Conservation (phyloP, 1,140 invertebrate species). For the Drosophila ironensis region DNA sequence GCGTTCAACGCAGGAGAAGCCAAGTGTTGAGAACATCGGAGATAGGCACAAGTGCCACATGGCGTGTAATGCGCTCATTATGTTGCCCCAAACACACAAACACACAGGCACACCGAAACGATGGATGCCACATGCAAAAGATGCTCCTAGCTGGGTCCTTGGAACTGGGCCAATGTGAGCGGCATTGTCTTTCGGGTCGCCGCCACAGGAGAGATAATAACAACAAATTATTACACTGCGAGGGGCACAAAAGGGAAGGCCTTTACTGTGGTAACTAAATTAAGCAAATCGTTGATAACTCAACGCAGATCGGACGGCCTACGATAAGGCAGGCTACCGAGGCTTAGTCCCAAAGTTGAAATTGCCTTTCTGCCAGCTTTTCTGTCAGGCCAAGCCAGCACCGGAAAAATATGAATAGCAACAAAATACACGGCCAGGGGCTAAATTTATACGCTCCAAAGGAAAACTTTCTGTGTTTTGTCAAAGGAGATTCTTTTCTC, state of each 20-base stretch:
- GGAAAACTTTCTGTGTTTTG: too few species aligned
- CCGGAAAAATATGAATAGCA: neutral
- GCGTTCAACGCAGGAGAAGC: slow-evolving; percentile 69
- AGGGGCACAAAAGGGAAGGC: neutral
- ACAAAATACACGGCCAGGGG: too few species aligned
- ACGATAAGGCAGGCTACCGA: slow-evolving; percentile 17
- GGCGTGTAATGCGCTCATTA: slow-evolving; percentile 77
- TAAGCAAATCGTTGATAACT: slow-evolving; percentile 57
- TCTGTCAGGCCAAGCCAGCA: neutral
- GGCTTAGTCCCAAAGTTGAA: slow-evolving; percentile 13
- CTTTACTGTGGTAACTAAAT: slow-evolving; percentile 47
- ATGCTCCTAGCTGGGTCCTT: slow-evolving; percentile 25
- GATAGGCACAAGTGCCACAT: slow-evolving; percentile 57
- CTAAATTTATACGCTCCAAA: too few species aligned
- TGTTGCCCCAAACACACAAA: slow-evolving; percentile 35
- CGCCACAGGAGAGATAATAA: slow-evolving; percentile 43
- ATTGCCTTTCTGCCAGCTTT: neutral
- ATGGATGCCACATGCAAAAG: slow-evolving; percentile 62
- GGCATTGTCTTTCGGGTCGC: slow-evolving; percentile 56
- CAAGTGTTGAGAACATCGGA: slow-evolving; percentile 48
- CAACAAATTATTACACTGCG: slow-evolving; percentile 56
- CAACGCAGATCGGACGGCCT: slow-evolving; percentile 62
- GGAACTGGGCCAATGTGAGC: slow-evolving; percentile 70
- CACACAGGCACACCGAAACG: slow-evolving; percentile 19
- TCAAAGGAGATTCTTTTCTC: too few species aligned